Percentiles rank a stretch among this genome's conserved stretches.
Evolutionary conservation across 1,140 invertebrate genomes (phyloP).

Genomic region (Aphelenchoides besseyi): DNA sequence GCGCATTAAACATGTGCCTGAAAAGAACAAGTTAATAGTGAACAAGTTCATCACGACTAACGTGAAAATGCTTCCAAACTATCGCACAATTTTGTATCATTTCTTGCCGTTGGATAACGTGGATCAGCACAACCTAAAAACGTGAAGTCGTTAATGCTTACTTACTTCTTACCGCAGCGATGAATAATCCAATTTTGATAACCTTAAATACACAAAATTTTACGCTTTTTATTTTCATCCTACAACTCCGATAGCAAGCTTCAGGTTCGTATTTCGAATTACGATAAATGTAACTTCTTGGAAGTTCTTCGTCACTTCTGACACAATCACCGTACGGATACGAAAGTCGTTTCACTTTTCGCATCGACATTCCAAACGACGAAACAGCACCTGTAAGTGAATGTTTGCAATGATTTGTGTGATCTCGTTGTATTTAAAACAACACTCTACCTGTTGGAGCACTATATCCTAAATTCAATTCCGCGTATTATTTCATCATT

Average conservation of each 20-base stretch:
- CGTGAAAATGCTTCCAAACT: slow-evolving; percentile 39
- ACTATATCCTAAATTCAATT: too few relatives aligned
- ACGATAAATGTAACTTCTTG: slow-evolving; percentile 51
- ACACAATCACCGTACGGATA: slow-evolving; percentile 50
- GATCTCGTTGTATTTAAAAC: too few relatives aligned
- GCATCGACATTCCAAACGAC: slow-evolving; percentile 53
- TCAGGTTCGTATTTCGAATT: slow-evolving; percentile 61
- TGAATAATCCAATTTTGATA: slow-evolving; percentile 55
- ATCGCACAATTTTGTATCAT: slow-evolving; percentile 50
- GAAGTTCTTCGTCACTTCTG: slow-evolving; percentile 28
- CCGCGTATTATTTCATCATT: slow-evolving; percentile 5
- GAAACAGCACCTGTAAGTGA: too few relatives aligned
- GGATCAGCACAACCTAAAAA: slow-evolving; percentile 54
- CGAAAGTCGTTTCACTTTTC: slow-evolving; percentile 55
- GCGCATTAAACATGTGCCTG: slow-evolving; percentile 48
- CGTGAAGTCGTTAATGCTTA: not conserved
- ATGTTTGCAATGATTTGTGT: too few relatives aligned
- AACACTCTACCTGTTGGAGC: too few relatives aligned
- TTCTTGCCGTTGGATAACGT: slow-evolving; percentile 52
- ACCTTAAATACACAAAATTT: too few relatives aligned
- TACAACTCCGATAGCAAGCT: slow-evolving; percentile 59
- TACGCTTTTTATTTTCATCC: too few relatives aligned
- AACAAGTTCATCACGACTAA: not conserved
- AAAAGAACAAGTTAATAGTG: slow-evolving; percentile 13
- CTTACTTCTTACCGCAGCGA: too few relatives aligned